phyloP scores from a whole-genome alignment of 2,797 vertebrate species.

The Ctenosaura bakeri region DNA sequence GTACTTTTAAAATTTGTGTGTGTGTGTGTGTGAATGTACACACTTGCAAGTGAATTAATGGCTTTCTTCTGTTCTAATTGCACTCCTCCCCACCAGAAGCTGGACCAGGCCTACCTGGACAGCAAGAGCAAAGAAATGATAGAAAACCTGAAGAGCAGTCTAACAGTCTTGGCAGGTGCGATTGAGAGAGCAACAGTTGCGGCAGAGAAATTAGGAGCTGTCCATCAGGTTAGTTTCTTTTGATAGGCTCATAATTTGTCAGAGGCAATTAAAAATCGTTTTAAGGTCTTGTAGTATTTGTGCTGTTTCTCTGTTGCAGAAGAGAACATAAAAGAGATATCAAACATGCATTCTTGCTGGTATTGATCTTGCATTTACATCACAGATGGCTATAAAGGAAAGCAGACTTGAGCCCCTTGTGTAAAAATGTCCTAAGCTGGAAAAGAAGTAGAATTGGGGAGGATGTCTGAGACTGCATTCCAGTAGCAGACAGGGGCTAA shows the following conservation, averaged over 20 bases:
- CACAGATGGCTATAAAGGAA: background rate
- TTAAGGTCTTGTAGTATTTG: background rate
- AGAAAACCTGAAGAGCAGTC: constrained; percentile 83
- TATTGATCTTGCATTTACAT: background rate
- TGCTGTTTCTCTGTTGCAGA: background rate
- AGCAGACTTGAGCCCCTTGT: background rate
- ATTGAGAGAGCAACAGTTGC: constrained; percentile 83
- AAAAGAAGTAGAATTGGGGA: background rate
- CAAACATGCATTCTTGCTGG: background rate
- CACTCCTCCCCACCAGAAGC: constrained; percentile 68
- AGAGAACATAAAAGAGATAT: background rate
- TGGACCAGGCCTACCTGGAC: constrained; percentile 81
- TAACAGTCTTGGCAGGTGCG: constrained; percentile 82
- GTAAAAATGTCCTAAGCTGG: background rate
- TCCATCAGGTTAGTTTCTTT: constrained; percentile 84
- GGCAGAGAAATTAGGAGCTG: constrained; percentile 87
- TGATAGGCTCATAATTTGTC: accelerated
- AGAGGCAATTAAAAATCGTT: background rate
- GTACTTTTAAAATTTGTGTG: no score
- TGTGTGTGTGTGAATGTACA: no score
- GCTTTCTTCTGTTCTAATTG: background rate
- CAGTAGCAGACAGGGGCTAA: no score
- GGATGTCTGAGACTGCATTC: no score
- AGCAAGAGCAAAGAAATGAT: constrained; percentile 77
- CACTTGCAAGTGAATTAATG: no score